Conservation (phyloP, 2,113 vertebrate genomes). For the Trochalopteron elliotii region DNA sequence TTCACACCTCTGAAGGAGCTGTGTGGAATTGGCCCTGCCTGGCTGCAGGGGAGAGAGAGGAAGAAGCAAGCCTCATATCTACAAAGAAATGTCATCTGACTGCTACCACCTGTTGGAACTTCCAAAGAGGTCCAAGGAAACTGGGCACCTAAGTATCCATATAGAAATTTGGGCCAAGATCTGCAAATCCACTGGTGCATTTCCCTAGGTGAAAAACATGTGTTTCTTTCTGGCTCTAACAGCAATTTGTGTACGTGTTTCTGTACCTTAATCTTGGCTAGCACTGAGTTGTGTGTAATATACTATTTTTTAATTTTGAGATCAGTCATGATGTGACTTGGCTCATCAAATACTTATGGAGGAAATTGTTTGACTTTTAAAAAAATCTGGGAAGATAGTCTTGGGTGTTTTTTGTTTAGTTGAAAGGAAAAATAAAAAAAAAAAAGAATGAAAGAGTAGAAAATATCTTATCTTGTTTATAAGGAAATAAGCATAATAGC, state of each 20-base stretch:
- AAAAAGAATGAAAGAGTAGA: not conserved
- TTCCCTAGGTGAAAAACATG: not conserved
- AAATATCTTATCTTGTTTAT: not conserved
- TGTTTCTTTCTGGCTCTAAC: not conserved
- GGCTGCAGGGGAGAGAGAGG: not conserved
- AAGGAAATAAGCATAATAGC: not conserved
- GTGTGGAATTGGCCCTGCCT: not conserved
- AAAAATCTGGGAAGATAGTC: not conserved
- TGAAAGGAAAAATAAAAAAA: not conserved
- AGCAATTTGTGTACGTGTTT: not conserved
- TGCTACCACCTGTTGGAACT: not conserved
- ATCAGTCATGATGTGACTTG: not conserved
- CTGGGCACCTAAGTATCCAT: fast-evolving
- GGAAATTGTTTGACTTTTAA: not conserved
- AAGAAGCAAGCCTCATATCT: not conserved
- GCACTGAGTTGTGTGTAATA: not conserved
- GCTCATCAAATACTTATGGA: not conserved
- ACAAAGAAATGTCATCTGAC: not conserved
- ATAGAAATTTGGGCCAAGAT: not conserved
- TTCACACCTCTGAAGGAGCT: not conserved
- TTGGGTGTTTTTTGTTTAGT: not conserved
- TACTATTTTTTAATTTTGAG: not conserved
- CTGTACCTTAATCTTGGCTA: not conserved
- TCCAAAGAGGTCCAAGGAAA: not conserved
- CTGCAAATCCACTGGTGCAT: not conserved